phyloP scores from a whole-genome alignment of 2,888 invertebrate species.

The Patella caerulea region DNA sequence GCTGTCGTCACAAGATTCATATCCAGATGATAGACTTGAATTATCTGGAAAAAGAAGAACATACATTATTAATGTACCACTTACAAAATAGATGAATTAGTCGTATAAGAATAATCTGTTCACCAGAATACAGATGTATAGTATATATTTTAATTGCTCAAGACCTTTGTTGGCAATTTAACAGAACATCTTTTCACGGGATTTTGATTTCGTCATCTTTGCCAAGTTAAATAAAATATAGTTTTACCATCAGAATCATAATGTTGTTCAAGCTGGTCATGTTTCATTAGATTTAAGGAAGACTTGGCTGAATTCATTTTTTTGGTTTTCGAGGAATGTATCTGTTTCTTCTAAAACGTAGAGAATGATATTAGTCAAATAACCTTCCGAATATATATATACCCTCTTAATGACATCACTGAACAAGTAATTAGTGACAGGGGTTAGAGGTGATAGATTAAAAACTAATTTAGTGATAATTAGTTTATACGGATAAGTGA shows the following conservation, averaged over 20 bases:
- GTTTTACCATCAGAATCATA: conserved; percentile 2
- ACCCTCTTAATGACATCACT: neutral
- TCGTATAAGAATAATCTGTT: neutral
- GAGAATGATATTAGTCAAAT: neutral
- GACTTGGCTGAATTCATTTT: neutral
- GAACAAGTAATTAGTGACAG: neutral
- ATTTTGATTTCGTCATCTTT: no score
- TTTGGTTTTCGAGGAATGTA: neutral
- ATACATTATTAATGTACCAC: neutral
- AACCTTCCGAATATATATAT: neutral
- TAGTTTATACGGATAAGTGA: no score
- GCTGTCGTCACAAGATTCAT: conserved; percentile 2
- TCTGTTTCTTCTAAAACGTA: neutral
- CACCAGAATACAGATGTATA: neutral
- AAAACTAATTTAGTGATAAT: no score
- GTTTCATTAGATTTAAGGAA: neutral
- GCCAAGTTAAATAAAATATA: no score
- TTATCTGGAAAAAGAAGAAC: neutral
- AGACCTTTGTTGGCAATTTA: neutral
- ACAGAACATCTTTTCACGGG: neutral
- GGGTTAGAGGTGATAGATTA: neutral
- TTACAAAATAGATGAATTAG: neutral
- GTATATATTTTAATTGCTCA: neutral
- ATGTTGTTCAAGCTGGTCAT: neutral
- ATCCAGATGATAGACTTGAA: neutral